Evolutionary conservation across 2,888 invertebrate genomes (phyloP).

Genomic region (Epirrita christyi): DNA sequence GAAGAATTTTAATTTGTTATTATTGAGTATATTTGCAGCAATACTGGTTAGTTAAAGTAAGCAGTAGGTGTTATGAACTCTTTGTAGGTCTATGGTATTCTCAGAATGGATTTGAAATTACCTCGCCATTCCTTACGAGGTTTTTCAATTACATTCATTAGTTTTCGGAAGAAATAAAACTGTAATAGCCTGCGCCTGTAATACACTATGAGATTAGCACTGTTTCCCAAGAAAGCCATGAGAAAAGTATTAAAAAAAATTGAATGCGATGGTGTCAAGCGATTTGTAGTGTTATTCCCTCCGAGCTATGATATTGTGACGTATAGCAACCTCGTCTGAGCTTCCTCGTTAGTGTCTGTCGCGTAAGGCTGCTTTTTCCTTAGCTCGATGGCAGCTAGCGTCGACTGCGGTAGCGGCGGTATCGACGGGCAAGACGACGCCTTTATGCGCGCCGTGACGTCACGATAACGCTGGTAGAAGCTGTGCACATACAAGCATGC

Average conservation of each 20-base stretch:
- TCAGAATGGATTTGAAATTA: no score
- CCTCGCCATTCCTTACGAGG: no score
- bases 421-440: slow-evolving; percentile 92
- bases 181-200: slow-evolving; percentile 1
- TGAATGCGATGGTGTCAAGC: not conserved
- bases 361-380: slow-evolving; percentile 69
- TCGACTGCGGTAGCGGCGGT: slow-evolving; percentile 84
- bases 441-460: slow-evolving; percentile 95
- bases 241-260: no score
- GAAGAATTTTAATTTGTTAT: slow-evolving; percentile 14
- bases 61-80: no score
- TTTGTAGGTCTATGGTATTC: no score
- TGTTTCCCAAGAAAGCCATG: no score
- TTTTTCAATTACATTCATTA: slow-evolving; percentile 9
- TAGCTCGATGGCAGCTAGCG: slow-evolving; percentile 58
- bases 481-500: slow-evolving; percentile 82
- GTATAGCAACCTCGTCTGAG: slow-evolving; percentile 76
- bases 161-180: slow-evolving; percentile 7
- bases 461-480: slow-evolving; percentile 95
- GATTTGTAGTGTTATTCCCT: slow-evolving; percentile 16
- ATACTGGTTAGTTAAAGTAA: not conserved
- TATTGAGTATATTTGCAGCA: slow-evolving; percentile 7
- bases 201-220: not conserved
- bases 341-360: slow-evolving; percentile 70
- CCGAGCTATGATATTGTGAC: slow-evolving; percentile 36